These are phyloP conservation scores for Geopemphigus sp. DNA, from an alignment of 1,140 invertebrate species.

Conservation along the genomic window DNA sequence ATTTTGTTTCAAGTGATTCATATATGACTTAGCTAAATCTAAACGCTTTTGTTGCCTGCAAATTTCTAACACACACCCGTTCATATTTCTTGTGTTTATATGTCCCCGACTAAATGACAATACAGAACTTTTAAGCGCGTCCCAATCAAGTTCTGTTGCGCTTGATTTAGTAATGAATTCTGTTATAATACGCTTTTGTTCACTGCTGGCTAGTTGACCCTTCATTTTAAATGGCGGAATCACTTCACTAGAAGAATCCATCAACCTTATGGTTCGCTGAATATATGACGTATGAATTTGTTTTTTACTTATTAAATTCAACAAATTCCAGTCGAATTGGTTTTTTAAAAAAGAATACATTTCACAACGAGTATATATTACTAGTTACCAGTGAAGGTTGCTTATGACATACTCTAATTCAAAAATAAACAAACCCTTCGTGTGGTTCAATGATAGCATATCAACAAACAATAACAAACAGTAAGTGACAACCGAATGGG, in stretches of 20 bases:
- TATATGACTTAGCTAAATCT: constrained; percentile 37
- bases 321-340: neutral
- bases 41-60: constrained; percentile 8
- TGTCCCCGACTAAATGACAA: constrained; percentile 22
- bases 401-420: too few species aligned
- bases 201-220: constrained; percentile 1
- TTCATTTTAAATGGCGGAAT: neutral
- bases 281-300: too few species aligned
- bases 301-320: neutral
- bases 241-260: neutral
- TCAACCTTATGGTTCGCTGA: neutral
- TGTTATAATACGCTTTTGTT: constrained; percentile 37
- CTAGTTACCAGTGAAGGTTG: too few species aligned
- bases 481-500: too few species aligned
- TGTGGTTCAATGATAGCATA: too few species aligned
- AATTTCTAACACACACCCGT: constrained; percentile 38
- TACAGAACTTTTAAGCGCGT: neutral
- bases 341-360: constrained; percentile 3
- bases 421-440: too few species aligned
- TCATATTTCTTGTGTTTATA: constrained; percentile 44
- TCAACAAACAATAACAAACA: too few species aligned
- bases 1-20: constrained; percentile 32
- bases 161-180: neutral
- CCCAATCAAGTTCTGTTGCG: neutral
- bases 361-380: too few species aligned